Base-by-base conservation (phyloP, 2,797 vertebrate genomes). In the Halcyon chelicuti region DNA sequence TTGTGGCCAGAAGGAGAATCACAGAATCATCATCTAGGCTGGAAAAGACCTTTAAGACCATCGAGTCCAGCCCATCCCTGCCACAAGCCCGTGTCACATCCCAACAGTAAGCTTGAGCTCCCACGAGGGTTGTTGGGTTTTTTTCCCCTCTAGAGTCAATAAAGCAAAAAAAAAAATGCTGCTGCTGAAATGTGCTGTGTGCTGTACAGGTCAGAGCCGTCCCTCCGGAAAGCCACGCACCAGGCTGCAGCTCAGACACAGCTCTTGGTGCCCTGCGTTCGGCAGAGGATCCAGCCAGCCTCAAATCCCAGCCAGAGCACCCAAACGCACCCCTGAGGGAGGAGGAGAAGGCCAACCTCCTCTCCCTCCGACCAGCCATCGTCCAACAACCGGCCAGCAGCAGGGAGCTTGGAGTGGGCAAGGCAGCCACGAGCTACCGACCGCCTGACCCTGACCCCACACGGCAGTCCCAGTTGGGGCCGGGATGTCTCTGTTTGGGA, bases 381-480 rank as follows among this genome's bases (percentile, higher is more conserved):
- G 12, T 31, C 58, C 57, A 87, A 61, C 52, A 87, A 79, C 54
- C 62, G 61, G 28, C 52, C 29, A 42, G 19, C 77, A 66, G 82
- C 21, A 0, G 90, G 68, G 33, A 90, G 62, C 63, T 31, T 35
- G 42, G 22, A n/a, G 10, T 0, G 35, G 2, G 0, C 2, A 0
- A 68, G 14, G 29, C 68, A 44, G 90, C 81, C 82, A 73, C 65
- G 68, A 88, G 78, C 88, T 83, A 65, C 78, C 0, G 21, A 23
- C 31, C 11, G 77, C 55, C 67, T 11, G 39, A 62, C 33, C 67
- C 77, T 2, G 20, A 44, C 28, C n/a, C 29, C 3, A 18, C 23
- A 5, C 21, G 54, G 29, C 54, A 55, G 20, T 39, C 49, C 31
- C 60, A 22, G 10, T 10, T 35, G 28, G 46, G 55, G 33, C 37